Conservation (phyloP, 2,797 vertebrate genomes). For the Pristis pectinata region DNA sequence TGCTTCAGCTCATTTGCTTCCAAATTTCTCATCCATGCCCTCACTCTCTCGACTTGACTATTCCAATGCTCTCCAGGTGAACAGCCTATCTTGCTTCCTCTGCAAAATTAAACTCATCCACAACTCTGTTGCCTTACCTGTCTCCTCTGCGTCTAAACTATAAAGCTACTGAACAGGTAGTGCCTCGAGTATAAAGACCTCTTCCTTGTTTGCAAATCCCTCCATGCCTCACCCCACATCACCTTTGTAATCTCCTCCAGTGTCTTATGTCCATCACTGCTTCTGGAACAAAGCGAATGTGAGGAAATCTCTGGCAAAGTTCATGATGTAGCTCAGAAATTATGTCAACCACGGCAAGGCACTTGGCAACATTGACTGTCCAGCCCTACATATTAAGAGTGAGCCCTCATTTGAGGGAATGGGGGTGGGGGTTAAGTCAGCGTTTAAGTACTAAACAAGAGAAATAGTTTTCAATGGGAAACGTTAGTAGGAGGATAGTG, state of each 20-base stretch:
- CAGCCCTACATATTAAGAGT: not conserved
- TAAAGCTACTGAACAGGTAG: not conserved
- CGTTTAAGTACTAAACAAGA: too few relatives aligned
- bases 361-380: not conserved
- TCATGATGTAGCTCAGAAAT: not conserved
- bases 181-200: not conserved
- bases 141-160: not conserved
- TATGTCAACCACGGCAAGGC: not conserved
- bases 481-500: too few relatives aligned
- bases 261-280: not conserved
- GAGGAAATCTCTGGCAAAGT: not conserved
- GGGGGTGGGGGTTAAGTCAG: not conserved
- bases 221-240: not conserved
- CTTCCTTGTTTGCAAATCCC: too few relatives aligned
- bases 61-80: not conserved
- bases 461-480: not conserved
- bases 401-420: not conserved
- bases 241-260: not conserved
- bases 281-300: not conserved
- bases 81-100: not conserved
- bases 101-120: not conserved
- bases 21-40: not conserved
- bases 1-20: not conserved
- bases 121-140: not conserved
- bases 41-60: not conserved